A percentile compares a stretch with the other conserved stretches of the same genome.
Evolutionary conservation across 2,113 vertebrate species (phyloP).

Genomic region (Sclerurus mexicanus): DNA sequence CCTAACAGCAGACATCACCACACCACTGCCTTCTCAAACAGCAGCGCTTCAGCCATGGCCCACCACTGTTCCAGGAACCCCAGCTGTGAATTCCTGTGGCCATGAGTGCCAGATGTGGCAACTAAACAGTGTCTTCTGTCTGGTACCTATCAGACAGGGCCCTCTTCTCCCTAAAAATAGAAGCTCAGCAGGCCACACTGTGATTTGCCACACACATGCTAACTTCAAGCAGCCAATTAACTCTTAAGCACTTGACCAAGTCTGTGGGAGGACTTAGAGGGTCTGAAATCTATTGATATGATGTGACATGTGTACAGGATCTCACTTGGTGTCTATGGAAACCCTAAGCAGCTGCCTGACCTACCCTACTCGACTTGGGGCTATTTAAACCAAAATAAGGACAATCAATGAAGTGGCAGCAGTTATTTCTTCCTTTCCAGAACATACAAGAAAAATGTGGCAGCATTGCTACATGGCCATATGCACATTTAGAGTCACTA

Average conservation of each 20-base stretch:
- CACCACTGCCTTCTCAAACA: background rate
- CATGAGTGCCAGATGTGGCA: rapidly evolving
- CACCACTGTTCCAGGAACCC: background rate
- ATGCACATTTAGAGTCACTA: too few species aligned
- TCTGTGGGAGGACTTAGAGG: background rate
- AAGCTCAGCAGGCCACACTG: background rate
- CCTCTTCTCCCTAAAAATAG: background rate
- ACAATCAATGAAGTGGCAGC: too few species aligned
- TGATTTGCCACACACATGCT: background rate
- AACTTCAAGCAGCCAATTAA: background rate
- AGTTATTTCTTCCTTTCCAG: too few species aligned
- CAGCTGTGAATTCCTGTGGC: background rate
- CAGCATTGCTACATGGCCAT: too few species aligned
- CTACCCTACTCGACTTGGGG: too few species aligned
- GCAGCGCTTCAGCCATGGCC: background rate
- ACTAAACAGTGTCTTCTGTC: background rate
- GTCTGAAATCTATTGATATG: background rate
- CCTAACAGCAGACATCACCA: too few species aligned
- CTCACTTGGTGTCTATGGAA: background rate
- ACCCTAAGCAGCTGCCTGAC: too few species aligned
- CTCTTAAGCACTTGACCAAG: background rate
- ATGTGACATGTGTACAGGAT: background rate
- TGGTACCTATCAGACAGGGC: background rate
- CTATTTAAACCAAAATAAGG: too few species aligned
- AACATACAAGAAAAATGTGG: too few species aligned